Base-by-base conservation (phyloP, 2,888 invertebrate species). In the Acleris holmiana region DNA sequence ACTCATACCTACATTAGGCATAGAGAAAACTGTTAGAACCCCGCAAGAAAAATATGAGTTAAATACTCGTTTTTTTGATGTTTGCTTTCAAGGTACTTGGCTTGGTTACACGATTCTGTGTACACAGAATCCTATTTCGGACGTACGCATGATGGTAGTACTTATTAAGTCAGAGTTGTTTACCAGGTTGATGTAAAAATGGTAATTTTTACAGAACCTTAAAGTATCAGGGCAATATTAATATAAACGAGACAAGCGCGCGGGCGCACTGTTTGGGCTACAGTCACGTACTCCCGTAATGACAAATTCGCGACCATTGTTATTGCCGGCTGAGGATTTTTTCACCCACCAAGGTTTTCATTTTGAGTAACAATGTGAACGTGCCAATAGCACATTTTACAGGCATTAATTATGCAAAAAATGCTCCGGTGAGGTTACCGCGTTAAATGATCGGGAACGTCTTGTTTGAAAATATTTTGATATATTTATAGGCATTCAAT, bases 241-340 rank as follows among this genome's bases (percentile, higher is more conserved):
- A 85, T 84, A 86, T 85, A 81, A 85, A 81, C 82, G 80, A 80
- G 82, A 85, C 79, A 86, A 78, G 79, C 80, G 80, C 71, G 59
- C 65, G 40, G 49, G 49, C 76, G 75, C 74, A 57, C 72, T 86
- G 86, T 85, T 86, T 86, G 83, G 83, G 79, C 75, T 83, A 76
- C 76, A 83, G 88, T 88, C 91, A 91, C 91, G 91, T 91, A 80
- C 80, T 68, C 67, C 75, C 73, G 82, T 89, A 88, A 89, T 89
- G 85, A 89, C 87, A 87, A 89, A 87, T 88, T 85, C 82, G 84
- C 83, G 77, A 79, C 84, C 83, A 85, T 89, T 91, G 88, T 86
- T 84, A 80, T 78, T 82, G 80, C 78, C 80, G 77, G 76, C 78
- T 79, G 80, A 80, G 75, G 80, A 82, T 83, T 88, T 90, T 89